Percentiles rank a stretch among this genome's conserved stretches.
These are phyloP conservation scores for Ahaetulla prasina DNA, from an alignment of 2,113 vertebrate genomes.

Conservation along the genomic window DNA sequence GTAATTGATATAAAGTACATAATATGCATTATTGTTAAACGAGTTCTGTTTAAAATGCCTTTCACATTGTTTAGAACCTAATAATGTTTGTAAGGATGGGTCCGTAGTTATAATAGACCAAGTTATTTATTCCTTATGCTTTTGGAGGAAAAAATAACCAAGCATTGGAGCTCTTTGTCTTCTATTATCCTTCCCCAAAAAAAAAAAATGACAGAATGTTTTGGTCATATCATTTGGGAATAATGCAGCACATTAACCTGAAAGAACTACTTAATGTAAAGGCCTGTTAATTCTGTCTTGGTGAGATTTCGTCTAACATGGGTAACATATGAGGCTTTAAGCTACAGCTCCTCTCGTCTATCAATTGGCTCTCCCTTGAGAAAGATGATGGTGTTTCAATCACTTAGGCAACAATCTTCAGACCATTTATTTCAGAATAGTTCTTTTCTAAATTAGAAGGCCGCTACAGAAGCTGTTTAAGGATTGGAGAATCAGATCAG, in stretches of 20 bases:
- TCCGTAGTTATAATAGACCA: conserved; percentile 1
- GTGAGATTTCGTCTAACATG: conserved; percentile 42
- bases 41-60: not conserved
- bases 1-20: not conserved
- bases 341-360: not conserved
- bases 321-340: conserved; percentile 52
- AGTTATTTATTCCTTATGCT: conserved; percentile 10
- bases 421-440: not conserved
- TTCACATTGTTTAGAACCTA: not conserved
- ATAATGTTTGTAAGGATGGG: conserved; percentile 23
- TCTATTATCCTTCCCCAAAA: not conserved
- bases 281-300: conserved; percentile 55
- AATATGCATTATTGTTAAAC: not conserved
- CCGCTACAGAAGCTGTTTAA: not conserved
- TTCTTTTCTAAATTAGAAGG: not conserved
- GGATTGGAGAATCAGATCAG: not conserved
- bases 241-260: conserved; percentile 41
- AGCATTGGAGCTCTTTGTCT: not conserved
- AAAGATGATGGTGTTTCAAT: not conserved
- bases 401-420: not conserved
- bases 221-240: conserved; percentile 39
- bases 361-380: not conserved
- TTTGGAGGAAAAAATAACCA: not conserved
- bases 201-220: not conserved
- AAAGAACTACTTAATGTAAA: conserved; percentile 48